Base-by-base conservation (phyloP, 2,113 vertebrate species). In the Hydropotes inermis region DNA sequence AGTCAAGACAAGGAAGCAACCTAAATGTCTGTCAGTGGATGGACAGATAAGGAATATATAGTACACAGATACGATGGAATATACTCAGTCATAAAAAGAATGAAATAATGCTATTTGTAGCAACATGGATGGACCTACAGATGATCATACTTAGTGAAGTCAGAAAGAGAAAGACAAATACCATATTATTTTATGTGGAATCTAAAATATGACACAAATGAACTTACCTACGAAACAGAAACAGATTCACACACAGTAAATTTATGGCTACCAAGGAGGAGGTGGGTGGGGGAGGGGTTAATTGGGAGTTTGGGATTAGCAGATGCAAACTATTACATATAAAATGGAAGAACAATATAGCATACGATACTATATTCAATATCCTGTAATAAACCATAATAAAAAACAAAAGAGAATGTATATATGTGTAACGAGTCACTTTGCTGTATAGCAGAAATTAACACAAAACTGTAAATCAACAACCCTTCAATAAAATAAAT, bases 21-120 rank as follows among this genome's bases (percentile, higher is more conserved):
- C 10, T 54, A 52, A 36, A n/a, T 23, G 19, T 82, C 79, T 0
- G 0, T 14, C 1, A 33, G 25, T 2, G 33, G 79, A 25, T 54
- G 47, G 54, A 36, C 4, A 12, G 47, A 82, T 54, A 54, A 54
- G 50, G 76, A 79, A 33, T 50, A 54, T 23, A 17, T 13, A 33
- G 47, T 23, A 21, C 33, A 14, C 50, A 47, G 47, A 54, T n/a
- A 52, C 5, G 23, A 79, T 50, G 8, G 28, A 52, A 12, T 82
- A 82, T 25, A 23, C 19, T n/a, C 47, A 36, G 50, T 21, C 19
- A 36, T 36, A 54, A 54, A 82, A 82, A 4, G 47, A 82, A 82
- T 82, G 50, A 82, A 82, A 54, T 82, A 82, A 82, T 36, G 79
- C 50, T 33, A 82, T 54, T 36, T 82, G 50, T 33, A 36, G 50